Base-by-base conservation (phyloP, 2,797 vertebrate species). In the Numenius phaeopus region DNA sequence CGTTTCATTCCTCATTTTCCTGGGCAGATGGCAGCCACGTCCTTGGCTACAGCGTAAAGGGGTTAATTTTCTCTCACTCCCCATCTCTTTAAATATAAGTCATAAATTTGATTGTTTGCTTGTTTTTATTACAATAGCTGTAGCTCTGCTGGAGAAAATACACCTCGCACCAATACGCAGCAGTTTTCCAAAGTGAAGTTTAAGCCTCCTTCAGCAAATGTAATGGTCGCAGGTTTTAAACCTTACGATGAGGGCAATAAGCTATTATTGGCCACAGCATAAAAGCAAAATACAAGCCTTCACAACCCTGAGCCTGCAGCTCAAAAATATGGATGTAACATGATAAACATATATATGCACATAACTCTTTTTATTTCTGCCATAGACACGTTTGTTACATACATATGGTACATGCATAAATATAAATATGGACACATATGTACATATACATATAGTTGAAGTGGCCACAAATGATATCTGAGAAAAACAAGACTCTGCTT, bases 81-180 rank as follows among this genome's bases (percentile, higher is more conserved):
- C 39, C 46, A 24, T 54, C 79, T 75, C 79, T 76, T 85, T 57
- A 85, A 85, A 77, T 46, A 54, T 59, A 80, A 69, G 47, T 66
- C 91, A 72, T 95, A 95, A 93, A 93, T 10, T 37, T 66, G 87
- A 66, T 85, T 80, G 75, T 89, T 94, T 94, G 42, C 76, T 88
- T 90, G 87, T n/a, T 90, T 82, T 97, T 93, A 80, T 72, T 78
- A 30, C 83, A 27, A 29, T 67, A 49, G n/a, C 83, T 78, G 49
- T 27, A 47, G 62, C 47, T 94, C 32, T 87, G 55, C 54, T 30
- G 65, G 50, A 94, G 82, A 62, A 95, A 91, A 94, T 30, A 65
- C 46, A 75, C 75, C 79, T 96, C 11, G 24, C 61, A 61, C 70
- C 77, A 58, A 62, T 11, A 21, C 37, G 6, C 52, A 27, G 50